Conservation (phyloP, 2,113 vertebrate genomes). For the Thamnaconus septentrionalis region DNA sequence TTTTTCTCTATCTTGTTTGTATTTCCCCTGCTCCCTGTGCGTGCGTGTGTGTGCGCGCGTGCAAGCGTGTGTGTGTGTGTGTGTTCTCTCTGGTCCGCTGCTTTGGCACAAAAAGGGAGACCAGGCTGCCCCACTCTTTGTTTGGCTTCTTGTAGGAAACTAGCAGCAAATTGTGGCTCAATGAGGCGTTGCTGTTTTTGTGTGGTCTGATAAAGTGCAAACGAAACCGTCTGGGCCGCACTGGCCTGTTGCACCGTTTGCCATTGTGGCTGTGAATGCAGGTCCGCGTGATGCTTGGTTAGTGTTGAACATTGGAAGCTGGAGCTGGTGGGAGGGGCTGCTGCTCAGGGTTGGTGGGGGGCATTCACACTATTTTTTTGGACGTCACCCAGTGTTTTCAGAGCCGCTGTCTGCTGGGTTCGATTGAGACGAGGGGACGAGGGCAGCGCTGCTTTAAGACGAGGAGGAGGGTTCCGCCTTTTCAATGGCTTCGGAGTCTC, state of each 20-base stretch:
- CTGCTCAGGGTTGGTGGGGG: conserved; percentile 19
- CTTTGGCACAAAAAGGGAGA: conserved; percentile 69
- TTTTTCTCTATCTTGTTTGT: conserved; percentile 18
- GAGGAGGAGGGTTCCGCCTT: no score
- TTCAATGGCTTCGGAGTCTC: conserved; percentile 16
- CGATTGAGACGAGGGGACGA: conserved; percentile 24
- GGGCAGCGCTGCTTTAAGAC: no score
- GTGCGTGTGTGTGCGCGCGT: conserved; percentile 24
- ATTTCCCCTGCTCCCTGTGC: conserved; percentile 21
- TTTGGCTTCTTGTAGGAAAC: conserved; percentile 71
- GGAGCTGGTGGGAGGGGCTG: background rate
- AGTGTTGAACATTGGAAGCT: conserved; percentile 66
- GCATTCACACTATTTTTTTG: conserved; percentile 60
- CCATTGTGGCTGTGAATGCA: conserved; percentile 63
- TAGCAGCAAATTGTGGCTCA: conserved; percentile 72
- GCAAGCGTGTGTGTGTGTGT: conserved; percentile 22
- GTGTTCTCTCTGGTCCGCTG: conserved; percentile 63
- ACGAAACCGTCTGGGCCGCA: conserved; percentile 60
- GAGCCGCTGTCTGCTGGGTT: conserved; percentile 49
- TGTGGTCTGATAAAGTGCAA: conserved; percentile 70
- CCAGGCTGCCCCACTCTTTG: conserved; percentile 66
- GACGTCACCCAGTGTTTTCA: conserved; percentile 54
- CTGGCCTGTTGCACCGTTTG: conserved; percentile 49
- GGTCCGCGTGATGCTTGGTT: conserved; percentile 66
- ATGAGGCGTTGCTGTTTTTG: conserved; percentile 68